Base-by-base conservation (phyloP, 2,888 invertebrate species). In the Acleris emargana region DNA sequence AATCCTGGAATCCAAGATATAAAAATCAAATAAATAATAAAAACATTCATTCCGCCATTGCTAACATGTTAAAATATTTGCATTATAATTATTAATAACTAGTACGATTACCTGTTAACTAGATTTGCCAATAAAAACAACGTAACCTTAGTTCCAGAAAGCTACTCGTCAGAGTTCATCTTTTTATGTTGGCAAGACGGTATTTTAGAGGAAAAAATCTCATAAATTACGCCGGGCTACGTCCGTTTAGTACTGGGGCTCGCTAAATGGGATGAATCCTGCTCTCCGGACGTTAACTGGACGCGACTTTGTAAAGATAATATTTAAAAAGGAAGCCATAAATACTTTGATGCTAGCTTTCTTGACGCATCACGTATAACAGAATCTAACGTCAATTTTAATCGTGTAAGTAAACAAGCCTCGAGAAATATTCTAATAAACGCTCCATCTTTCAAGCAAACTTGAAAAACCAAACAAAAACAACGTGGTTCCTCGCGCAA, bases 201-300 rank as follows among this genome's bases (percentile, higher is more conserved):
- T 55, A 54, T 64, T 69, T 67, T 64, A 67, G 68, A 68, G 68
- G 67, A 73, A 73, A 71, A 71, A 72, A 70, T 73, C 71, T 71
- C 71, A 72, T 72, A 67, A 72, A 71, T 68, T 72, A 68, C 66
- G 62, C 43, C 64, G 66, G 38, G 67, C 60, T 59, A 67, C 69
- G 71, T 72, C 71, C 74, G 69, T 72, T 69, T 69, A 70, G 70
- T 70, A 66, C 69, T 62, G 73, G 68, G 67, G 67, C 64, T 58
- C 68, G 61, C 72, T 72, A 72, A 75, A 73, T 74, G 68, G 74
- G 72, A 69, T 73, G 69, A 68, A 71, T 75, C 75, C 71, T 71
- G 72, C 68, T 67, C 70, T 68, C 63, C 69, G 63, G 71, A 68
- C 69, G 67, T 70, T 68, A 64, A 67, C 55, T 68, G 57, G 61